phyloP scores from a whole-genome alignment of 2,113 vertebrate species.

The Caranx melampygus region DNA sequence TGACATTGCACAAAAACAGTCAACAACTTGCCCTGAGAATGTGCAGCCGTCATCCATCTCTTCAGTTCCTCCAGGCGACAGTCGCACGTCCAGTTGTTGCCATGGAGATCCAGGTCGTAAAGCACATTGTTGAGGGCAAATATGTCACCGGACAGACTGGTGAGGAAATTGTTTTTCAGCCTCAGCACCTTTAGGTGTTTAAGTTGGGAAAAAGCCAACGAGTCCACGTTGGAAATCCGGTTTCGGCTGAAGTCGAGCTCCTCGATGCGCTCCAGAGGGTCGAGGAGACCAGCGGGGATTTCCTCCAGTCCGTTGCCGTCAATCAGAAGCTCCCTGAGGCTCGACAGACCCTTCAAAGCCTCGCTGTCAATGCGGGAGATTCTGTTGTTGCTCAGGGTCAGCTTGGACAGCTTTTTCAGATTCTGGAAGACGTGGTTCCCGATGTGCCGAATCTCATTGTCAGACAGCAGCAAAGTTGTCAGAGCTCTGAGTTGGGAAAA shows the following conservation, averaged over 20 bases:
- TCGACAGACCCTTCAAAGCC: conserved; percentile 86
- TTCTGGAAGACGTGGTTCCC: conserved; percentile 89
- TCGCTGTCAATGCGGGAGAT: conserved; percentile 85
- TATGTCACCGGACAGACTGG: conserved; percentile 86
- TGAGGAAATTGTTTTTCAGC: conserved; percentile 89
- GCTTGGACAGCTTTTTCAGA: conserved; percentile 86
- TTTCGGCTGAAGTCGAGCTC: conserved; percentile 92
- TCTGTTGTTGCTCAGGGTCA: conserved; percentile 90
- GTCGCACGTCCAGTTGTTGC: conserved; percentile 95
- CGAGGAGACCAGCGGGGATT: conserved; percentile 87
- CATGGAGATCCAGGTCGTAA: conserved; percentile 90
- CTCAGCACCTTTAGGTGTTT: conserved; percentile 87
- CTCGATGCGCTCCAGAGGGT: conserved; percentile 89
- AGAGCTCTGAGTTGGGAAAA: conserved; percentile 88
- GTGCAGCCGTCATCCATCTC: conserved; percentile 89
- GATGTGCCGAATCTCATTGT: conserved; percentile 89
- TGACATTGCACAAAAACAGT: conserved; percentile 91
- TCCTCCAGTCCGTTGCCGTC: conserved; percentile 89
- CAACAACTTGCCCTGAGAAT: conserved; percentile 89
- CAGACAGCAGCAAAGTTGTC: conserved; percentile 89
- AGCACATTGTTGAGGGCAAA: conserved; percentile 88
- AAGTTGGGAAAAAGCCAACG: conserved; percentile 83
- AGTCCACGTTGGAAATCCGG: conserved; percentile 83
- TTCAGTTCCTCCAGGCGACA: conserved; percentile 89
- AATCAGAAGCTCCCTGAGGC: conserved; percentile 88